Evolutionary conservation across 92 coral and sea anemone species (phyloP).

Genomic region (Micromussa lordhowensis): DNA sequence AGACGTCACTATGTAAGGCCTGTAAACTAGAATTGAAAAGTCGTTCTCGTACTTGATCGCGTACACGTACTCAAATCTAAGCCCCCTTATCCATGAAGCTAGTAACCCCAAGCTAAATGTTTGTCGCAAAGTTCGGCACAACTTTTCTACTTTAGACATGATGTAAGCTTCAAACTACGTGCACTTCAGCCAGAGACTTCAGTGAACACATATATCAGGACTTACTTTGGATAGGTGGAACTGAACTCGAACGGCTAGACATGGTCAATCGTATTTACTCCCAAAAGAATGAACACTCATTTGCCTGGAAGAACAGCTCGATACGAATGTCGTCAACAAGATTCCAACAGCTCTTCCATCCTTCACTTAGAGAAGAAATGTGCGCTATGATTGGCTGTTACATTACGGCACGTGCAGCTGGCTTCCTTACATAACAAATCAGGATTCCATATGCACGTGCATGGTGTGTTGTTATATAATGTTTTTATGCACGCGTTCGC

Average conservation of each 20-base stretch:
- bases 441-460: conserved; percentile 17
- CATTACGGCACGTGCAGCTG: conserved; percentile 18
- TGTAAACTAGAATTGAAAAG: too few species aligned
- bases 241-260: conserved; percentile 28
- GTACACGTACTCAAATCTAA: too few species aligned
- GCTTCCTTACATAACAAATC: neutral
- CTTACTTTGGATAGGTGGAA: conserved; percentile 37
- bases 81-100: too few species aligned
- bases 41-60: too few species aligned
- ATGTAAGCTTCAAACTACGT: too few species aligned
- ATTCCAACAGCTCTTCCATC: neutral
- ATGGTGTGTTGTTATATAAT: neutral
- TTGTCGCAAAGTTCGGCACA: too few species aligned
- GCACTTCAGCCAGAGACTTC: too few species aligned
- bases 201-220: neutral
- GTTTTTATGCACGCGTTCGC: neutral
- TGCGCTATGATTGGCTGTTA: conserved; percentile 28
- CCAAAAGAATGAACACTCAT: neutral
- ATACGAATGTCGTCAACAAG: too few species aligned
- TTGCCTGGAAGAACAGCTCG: neutral
- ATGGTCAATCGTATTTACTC: neutral
- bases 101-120: too few species aligned
- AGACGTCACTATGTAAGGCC: too few species aligned
- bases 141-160: too few species aligned
- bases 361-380: neutral